Evolutionary conservation across 2,113 vertebrate genomes (phyloP).

Genomic region (Cynopterus brachyotis): DNA sequence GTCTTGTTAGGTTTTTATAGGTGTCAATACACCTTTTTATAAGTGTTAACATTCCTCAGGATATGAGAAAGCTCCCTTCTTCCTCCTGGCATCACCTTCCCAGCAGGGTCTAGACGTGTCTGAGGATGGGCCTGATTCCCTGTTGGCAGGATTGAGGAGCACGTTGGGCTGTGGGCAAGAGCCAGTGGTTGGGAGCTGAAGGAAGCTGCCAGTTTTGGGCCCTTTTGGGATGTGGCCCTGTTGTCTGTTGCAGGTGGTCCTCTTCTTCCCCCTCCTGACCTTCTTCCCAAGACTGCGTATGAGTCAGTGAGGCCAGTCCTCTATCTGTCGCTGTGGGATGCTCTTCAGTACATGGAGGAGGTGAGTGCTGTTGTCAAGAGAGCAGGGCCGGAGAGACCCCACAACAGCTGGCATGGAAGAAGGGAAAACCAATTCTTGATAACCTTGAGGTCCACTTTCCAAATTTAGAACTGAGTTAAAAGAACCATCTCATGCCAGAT

Average conservation of each 20-base stretch:
- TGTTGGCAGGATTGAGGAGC: background rate
- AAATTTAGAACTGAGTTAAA: background rate
- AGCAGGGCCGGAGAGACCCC: background rate
- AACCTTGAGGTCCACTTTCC: background rate
- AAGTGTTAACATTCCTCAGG: background rate
- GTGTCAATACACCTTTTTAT: background rate
- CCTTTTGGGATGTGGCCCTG: background rate
- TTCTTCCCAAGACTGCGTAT: slow-evolving; percentile 78
- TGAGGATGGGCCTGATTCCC: background rate
- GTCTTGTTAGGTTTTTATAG: too few species aligned
- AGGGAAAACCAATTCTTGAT: background rate
- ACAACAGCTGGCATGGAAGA: background rate
- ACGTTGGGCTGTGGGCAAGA: background rate
- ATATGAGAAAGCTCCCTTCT: background rate
- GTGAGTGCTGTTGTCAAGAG: slow-evolving; percentile 72
- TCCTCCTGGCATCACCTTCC: background rate
- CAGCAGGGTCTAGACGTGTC: background rate
- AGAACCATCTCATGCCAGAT: background rate
- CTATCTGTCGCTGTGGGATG: slow-evolving; percentile 92
- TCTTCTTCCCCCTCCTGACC: slow-evolving; percentile 80
- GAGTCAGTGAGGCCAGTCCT: slow-evolving; percentile 82
- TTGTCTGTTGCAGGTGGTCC: slow-evolving; percentile 73
- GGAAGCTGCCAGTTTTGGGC: too few species aligned
- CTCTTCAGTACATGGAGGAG: slow-evolving; percentile 82
- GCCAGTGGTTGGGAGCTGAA: fast-evolving